Evolutionary conservation across 2,888 invertebrate species (phyloP).

Genomic region (Athripsodes cinereus): DNA sequence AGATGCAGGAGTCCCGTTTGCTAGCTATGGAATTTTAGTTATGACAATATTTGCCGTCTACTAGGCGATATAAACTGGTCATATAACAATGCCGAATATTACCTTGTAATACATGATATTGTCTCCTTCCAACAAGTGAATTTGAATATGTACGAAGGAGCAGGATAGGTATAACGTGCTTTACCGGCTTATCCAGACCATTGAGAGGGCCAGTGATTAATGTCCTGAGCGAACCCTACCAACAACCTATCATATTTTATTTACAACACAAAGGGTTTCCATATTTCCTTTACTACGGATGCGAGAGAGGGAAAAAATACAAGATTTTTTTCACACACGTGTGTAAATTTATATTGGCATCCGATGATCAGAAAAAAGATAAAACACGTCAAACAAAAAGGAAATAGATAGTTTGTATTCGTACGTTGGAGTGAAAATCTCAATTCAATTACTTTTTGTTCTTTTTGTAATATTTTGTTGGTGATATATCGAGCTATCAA

Average conservation of each 20-base stretch:
- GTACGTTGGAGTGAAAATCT: too few relatives aligned
- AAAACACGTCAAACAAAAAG: not conserved
- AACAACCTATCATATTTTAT: slow-evolving; percentile 19
- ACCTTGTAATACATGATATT: not conserved
- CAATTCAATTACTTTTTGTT: too few relatives aligned
- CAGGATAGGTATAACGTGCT: not conserved
- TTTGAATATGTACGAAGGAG: not conserved
- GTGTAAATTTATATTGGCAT: not conserved
- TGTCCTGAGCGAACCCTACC: slow-evolving; percentile 9
- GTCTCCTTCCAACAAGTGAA: not conserved
- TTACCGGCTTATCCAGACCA: not conserved
- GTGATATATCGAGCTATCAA: too few relatives aligned
- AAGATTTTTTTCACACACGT: not conserved
- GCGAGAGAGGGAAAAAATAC: not conserved
- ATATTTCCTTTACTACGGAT: not conserved
- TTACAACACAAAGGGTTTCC: slow-evolving; percentile 18
- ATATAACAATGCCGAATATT: not conserved
- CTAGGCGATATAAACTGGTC: not conserved
- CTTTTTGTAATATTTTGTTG: too few relatives aligned
- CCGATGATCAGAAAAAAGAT: not conserved
- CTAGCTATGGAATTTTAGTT: slow-evolving; percentile 8
- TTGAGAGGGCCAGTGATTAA: slow-evolving; percentile 19
- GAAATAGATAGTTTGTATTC: not conserved
- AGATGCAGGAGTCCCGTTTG: not conserved
- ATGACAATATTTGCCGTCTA: slow-evolving; percentile 5